These are phyloP conservation scores for Arnoldichthys spilopterus DNA, from an alignment of 2,797 vertebrate species.

Conservation along the genomic window DNA sequence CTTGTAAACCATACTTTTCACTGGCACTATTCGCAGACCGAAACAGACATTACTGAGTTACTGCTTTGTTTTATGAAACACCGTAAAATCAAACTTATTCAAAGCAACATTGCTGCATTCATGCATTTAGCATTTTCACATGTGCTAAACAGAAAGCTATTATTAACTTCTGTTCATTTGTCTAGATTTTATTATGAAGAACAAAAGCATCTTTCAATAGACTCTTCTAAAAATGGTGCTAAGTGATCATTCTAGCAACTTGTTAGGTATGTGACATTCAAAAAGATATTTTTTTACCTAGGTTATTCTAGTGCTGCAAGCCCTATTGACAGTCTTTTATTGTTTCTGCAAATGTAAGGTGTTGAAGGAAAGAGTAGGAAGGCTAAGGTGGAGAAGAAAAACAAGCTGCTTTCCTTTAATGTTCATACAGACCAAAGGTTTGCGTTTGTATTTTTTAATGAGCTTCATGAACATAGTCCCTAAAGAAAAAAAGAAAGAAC, in stretches of 20 bases:
- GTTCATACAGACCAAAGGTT: constrained; percentile 41
- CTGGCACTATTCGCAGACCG: neutral
- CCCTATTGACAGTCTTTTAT: neutral
- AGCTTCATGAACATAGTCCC: constrained; percentile 31
- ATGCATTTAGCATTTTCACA: neutral
- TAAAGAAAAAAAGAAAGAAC: constrained; percentile 21
- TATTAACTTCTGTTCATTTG: neutral
- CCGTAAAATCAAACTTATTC: neutral
- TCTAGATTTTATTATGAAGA: neutral
- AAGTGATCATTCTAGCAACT: neutral
- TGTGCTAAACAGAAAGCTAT: neutral
- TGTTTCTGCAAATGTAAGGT: neutral
- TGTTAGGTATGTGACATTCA: neutral
- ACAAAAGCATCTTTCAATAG: neutral
- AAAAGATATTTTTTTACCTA: neutral
- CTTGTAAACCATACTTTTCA: neutral
- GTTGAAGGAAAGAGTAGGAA: neutral
- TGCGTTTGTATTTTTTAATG: constrained; percentile 44
- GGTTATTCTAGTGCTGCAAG: neutral
- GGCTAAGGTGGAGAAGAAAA: neutral
- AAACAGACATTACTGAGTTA: neutral
- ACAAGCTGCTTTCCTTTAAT: constrained; percentile 7
- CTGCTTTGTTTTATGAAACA: neutral
- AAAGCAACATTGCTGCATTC: neutral
- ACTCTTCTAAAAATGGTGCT: neutral